Evolutionary conservation across 2,797 vertebrate species (phyloP).

Genomic region (Muraenolepis orangiensis): DNA sequence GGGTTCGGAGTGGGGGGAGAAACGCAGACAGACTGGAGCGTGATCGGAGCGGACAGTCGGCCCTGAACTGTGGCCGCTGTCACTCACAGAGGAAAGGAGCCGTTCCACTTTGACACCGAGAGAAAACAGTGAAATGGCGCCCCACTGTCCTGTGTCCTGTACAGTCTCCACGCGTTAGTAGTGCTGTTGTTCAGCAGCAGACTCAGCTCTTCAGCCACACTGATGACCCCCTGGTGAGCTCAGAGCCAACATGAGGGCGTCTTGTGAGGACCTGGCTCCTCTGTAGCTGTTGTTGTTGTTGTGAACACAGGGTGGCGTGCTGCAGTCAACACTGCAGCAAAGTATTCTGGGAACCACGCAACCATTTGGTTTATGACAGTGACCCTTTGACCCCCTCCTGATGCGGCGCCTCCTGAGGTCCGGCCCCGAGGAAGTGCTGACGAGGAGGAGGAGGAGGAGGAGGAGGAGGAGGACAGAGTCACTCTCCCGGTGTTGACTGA

Average conservation of each 20-base stretch:
- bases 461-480: background rate
- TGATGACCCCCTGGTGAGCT: too few relatives aligned
- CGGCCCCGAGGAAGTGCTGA: slow-evolving; percentile 33
- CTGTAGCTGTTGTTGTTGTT: too few relatives aligned
- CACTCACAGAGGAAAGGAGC: slow-evolving; percentile 36
- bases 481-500: slow-evolving; percentile 41
- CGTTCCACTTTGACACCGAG: too few relatives aligned
- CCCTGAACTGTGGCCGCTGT: slow-evolving; percentile 68
- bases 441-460: background rate
- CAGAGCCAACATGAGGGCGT: too few relatives aligned
- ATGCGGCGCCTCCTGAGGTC: slow-evolving; percentile 29
- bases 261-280: too few relatives aligned
- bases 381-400: background rate
- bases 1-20: too few relatives aligned
- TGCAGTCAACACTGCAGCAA: background rate
- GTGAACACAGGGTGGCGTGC: background rate
- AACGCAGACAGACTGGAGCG: slow-evolving; percentile 66
- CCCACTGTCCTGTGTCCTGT: too few relatives aligned
- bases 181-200: too few relatives aligned
- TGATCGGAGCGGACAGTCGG: slow-evolving; percentile 22
- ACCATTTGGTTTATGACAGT: background rate
- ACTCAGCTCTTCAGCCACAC: too few relatives aligned
- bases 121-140: too few relatives aligned
- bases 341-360: background rate
- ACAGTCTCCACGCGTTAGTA: too few relatives aligned